Evolutionary conservation across 2,888 invertebrate genomes (phyloP), one percentile per base, ranked within the genome.

Genomic region (Xylocampa areola): DNA sequence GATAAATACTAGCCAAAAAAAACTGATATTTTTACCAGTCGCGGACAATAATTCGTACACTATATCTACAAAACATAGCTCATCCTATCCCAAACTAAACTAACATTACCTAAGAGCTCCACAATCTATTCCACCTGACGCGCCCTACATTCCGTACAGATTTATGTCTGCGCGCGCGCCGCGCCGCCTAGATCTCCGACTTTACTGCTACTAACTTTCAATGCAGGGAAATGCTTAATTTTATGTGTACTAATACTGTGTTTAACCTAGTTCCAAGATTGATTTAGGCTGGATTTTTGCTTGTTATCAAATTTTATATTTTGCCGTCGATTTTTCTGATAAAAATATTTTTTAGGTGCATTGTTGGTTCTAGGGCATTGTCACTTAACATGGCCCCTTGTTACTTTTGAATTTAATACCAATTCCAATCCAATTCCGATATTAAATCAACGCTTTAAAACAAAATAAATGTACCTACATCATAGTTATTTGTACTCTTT

Each of bases 141-240:
- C 61, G 84, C 62, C 84, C 86, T 70, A 86, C 81, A 83, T 85
- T 78, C 80, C 76, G 44, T 5, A 16, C 43, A 76, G 83, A 85
- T 85, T 85, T 85, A 85, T 82, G 66, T 68, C 66, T 70, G 62
- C 32, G 66, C 66, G 14, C 8, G 62, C 65, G 44, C 37, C 8
- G 62, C 65, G 44, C 37, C 60, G 60, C 47, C 55, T 66, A 55
- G 68, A 58, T 68, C 68, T 44, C 48, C 33, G 14, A 47, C 13
- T 47, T 44, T 37, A 44, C 32, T 33, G 55, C 62, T 58, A 49
- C 44, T 23, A 53, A 32, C 58, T 33, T 19, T 68, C 50, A 67
- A 67, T 52, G 66, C 58, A 45, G 63, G 68, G 63, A 67, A 67
- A 67, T 58, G 44, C 49, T 67, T 50, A 64, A 50, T 68, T 63